Evolutionary conservation across 2,888 invertebrate species (phyloP), one percentile per base, ranked within the genome.

Genomic region (Tenthredo notha): DNA sequence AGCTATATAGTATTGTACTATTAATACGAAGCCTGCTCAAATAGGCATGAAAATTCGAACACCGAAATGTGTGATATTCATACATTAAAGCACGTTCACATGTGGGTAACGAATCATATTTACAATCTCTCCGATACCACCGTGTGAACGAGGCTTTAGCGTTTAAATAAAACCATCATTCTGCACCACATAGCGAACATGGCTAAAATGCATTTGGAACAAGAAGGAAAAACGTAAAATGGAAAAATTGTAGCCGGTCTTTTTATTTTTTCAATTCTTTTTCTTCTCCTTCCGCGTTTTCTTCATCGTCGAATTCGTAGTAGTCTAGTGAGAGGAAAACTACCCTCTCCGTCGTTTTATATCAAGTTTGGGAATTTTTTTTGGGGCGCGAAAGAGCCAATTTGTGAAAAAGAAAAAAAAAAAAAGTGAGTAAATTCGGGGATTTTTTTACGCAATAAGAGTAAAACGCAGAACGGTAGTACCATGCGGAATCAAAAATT

Each of bases 101-200:
- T 29, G 9, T 77, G 77, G 50, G 15, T n/a, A 6, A 54, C 21
- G 18, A 61, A 65, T 47, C 10, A 25, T 65, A 21, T 67, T 70
- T 29, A 21, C 9, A 10, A 58, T 33, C 33, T 47, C 18, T 61
- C 21, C 25, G 33, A 47, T 33, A 40, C 58, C 84, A 84, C 74
- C 74, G 54, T 74, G 74, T 72, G 74, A 72, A 84, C 84, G 84
- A 25, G 74, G 37, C 84, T 58, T 84, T 33, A 74, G 37, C 21
- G 54, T 74, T 75, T 9, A 37, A 37, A 43, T 75, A 29, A 75
- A 84, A 84, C 6, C 21, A 40, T 29, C 37, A 75, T 74, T 54
- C 25, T 18, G 74, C 74, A 74, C 74, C 84, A 21, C 84, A 61
- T 74, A 84, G 74, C 84, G 84, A 84, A 84, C 84, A 74, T 74